Conservation (phyloP, 1,140 invertebrate species). For the Lethrus apterus region DNA sequence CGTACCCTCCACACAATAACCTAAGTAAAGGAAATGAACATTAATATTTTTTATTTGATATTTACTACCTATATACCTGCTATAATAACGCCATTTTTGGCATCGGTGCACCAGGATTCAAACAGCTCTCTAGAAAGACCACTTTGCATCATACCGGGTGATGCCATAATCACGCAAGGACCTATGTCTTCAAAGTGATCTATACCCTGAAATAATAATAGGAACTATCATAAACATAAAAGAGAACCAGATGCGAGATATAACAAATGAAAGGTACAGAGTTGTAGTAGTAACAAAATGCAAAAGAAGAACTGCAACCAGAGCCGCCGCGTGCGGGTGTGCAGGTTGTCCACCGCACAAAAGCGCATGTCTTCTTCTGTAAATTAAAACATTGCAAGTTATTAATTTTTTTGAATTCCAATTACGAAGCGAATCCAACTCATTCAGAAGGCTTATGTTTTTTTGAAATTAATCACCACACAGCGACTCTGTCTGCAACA, state of each 20-base stretch:
- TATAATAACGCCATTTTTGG: slow-evolving; percentile 97
- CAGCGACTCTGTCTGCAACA: too few relatives aligned
- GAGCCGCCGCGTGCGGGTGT: too few relatives aligned
- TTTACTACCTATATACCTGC: slow-evolving; percentile 56
- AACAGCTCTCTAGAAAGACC: slow-evolving; percentile 96
- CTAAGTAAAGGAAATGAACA: slow-evolving; percentile 34
- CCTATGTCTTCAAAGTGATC: slow-evolving; percentile 99
- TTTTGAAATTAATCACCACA: too few relatives aligned
- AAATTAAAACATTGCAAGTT: too few relatives aligned
- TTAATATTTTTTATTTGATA: slow-evolving; percentile 1
- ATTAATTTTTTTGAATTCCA: too few relatives aligned
- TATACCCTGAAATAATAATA: slow-evolving; percentile 64
- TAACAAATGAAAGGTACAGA: neutral
- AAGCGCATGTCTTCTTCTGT: too few relatives aligned
- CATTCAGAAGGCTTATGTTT: too few relatives aligned
- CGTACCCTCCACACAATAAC: slow-evolving; percentile 99
- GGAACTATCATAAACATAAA: slow-evolving; percentile 4
- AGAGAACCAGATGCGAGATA: neutral
- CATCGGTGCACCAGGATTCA: slow-evolving; percentile 97
- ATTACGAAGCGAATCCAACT: too few relatives aligned
- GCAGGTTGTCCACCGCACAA: too few relatives aligned
- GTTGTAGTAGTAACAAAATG: neutral
- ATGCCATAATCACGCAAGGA: slow-evolving; percentile 98
- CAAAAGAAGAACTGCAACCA: too few relatives aligned
- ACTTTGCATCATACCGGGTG: slow-evolving; percentile 99